phyloP scores from a whole-genome alignment of 2,797 vertebrate species.

The Rhinatrema bivittatum region DNA sequence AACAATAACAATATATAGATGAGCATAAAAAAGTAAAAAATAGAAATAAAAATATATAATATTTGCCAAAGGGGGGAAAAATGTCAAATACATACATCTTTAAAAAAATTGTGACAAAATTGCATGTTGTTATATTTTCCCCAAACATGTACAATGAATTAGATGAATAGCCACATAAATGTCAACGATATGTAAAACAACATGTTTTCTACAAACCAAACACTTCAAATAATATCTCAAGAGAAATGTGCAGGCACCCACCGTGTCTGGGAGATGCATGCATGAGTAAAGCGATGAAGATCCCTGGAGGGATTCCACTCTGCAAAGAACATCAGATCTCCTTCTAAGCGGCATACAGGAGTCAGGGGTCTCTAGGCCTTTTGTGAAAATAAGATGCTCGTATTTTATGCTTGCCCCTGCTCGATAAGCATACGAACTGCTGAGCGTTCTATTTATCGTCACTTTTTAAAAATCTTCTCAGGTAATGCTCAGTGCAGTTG shows the following conservation, averaged over 20 bases:
- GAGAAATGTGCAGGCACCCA: slow-evolving; percentile 39
- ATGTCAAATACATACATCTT: slow-evolving; percentile 66
- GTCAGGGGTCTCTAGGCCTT: too few species aligned
- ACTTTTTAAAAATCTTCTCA: too few species aligned
- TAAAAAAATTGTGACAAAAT: slow-evolving; percentile 45
- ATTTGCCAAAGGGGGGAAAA: slow-evolving; percentile 62
- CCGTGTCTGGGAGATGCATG: slow-evolving; percentile 35
- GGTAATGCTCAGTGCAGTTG: too few species aligned
- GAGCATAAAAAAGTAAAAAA: slow-evolving; percentile 64
- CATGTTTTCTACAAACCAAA: slow-evolving; percentile 35
- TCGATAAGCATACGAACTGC: too few species aligned
- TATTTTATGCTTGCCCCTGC: too few species aligned
- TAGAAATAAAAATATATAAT: slow-evolving; percentile 67
- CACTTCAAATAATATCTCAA: slow-evolving; percentile 36
- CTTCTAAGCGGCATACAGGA: slow-evolving; percentile 41
- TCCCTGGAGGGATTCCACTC: slow-evolving; percentile 36
- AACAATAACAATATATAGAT: slow-evolving; percentile 1
- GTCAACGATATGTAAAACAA: slow-evolving; percentile 49
- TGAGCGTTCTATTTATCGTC: too few species aligned
- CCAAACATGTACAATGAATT: slow-evolving; percentile 62
- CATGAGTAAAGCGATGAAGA: slow-evolving; percentile 35
- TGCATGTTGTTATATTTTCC: slow-evolving; percentile 41
- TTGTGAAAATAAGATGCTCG: too few species aligned
- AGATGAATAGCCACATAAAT: slow-evolving; percentile 56
- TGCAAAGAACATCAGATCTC: slow-evolving; percentile 23